Percentiles rank a stretch among this genome's conserved stretches.
phyloP scores from a whole-genome alignment of 2,797 vertebrate species.

The Xenops minutus region DNA sequence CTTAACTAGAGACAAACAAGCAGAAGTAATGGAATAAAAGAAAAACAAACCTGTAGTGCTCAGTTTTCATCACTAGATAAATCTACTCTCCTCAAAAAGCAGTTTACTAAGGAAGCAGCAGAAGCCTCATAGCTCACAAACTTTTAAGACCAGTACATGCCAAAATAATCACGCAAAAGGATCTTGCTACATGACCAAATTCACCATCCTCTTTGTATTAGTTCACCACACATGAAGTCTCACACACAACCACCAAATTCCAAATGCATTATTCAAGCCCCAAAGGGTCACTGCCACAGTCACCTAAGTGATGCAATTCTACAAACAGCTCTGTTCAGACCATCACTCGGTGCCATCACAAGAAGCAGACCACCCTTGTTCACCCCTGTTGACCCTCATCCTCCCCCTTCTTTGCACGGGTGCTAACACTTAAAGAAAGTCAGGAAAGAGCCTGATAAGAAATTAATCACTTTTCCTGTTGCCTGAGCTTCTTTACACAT shows the following conservation, averaged over 20 bases:
- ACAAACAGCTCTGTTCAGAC: not conserved
- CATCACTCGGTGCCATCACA: not conserved
- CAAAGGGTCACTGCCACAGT: not conserved
- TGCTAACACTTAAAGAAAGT: not conserved
- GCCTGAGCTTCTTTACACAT: not conserved
- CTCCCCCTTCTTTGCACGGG: not conserved
- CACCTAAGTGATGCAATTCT: not conserved
- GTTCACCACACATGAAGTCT: not conserved
- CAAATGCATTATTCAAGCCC: not conserved
- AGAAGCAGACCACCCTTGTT: not conserved
- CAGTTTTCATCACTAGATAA: not conserved
- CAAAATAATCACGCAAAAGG: not conserved
- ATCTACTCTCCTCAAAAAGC: not conserved
- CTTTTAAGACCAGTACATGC: not conserved
- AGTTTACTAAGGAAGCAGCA: not conserved
- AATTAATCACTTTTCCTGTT: fast-evolving
- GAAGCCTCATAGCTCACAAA: not conserved
- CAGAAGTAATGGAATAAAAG: not conserved
- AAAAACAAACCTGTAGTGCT: not conserved
- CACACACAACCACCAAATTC: not conserved
- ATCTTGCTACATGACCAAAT: not conserved
- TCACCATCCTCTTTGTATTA: not conserved
- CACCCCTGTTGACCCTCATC: not conserved
- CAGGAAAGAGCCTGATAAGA: not conserved
- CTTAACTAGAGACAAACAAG: not conserved